Evolutionary conservation across 1,140 invertebrate genomes (phyloP), one percentile per base, ranked within the genome.

Genomic region (Lordiphosa mommai): DNA sequence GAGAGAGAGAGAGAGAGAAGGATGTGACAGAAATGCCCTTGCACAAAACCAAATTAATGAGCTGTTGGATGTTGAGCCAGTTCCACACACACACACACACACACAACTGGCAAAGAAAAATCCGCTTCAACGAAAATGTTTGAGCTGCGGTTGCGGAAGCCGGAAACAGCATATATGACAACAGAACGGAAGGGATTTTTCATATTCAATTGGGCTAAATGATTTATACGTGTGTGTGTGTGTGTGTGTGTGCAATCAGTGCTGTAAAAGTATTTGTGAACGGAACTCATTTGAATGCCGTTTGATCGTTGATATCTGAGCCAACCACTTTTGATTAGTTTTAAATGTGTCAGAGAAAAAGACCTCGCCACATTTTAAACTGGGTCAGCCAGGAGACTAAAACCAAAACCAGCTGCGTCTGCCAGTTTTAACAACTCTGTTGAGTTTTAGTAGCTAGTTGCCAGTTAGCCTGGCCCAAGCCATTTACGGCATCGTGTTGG

Each of bases 161-260:
- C 82, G 82, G 82, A 86, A 86, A 86, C 82, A 86, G 82, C 82
- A 86, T 86, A 86, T 86, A 86, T 86, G 82, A 86, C 82, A 86
- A 82, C 72, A 51, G 70, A 86, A 79, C 82, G 82, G 82, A 86
- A 80, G 68, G 80, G 74, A 86, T 86, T 86, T 80, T 73, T 86
- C 77, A 82, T 82, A 84, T 82, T 84, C 76, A 77, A 84, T 82
- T 82, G 76, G 58, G 67, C 63, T 84, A 82, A 82, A 82, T 82
- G 77, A 82, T 82, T 82, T 84, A 71, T 69, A 44, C 56, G 14
- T 44, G 32, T 34, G 27, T 51, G 20, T 51, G 59, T 57, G 34
- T 48, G 33, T 37, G 33, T 8, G 49, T 43, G 43, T 20, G 44
- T 69, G 55, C 66, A 80, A 80, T 82, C 76, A 80, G 63, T 61